These are phyloP conservation scores for Rhinogobio ventralis DNA, from an alignment of 2,797 vertebrate species.

Conservation along the genomic window DNA sequence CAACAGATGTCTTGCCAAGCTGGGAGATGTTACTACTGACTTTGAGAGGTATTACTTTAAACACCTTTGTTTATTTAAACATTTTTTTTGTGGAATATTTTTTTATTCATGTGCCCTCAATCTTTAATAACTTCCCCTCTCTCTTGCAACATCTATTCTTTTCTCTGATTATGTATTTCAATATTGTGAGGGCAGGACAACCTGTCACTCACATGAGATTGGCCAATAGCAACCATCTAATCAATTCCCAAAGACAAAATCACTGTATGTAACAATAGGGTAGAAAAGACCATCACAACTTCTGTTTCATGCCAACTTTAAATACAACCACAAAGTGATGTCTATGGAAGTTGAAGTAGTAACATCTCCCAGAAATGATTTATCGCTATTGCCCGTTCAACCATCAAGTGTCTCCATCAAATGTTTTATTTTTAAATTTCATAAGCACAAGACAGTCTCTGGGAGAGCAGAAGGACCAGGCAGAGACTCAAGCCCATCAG, in stretches of 20 bases:
- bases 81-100: too few relatives aligned
- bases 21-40: constrained; percentile 75
- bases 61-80: neutral
- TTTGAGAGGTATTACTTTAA: constrained; percentile 81
- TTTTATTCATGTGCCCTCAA: neutral
- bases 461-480: constrained; percentile 67
- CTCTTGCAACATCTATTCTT: neutral
- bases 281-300: too few relatives aligned
- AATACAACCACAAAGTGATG: neutral
- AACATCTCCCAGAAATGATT: neutral
- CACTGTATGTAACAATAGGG: too few relatives aligned
- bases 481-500: constrained; percentile 66
- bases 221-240: neutral
- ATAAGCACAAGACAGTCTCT: constrained; percentile 79
- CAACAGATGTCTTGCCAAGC: constrained; percentile 67
- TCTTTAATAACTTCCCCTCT: neutral
- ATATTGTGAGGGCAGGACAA: neutral
- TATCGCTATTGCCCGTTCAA: neutral
- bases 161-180: neutral
- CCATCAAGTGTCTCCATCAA: neutral
- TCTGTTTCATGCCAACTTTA: too few relatives aligned
- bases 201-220: neutral
- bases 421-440: neutral
- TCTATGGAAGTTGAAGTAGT: too few relatives aligned
- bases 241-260: neutral